Evolutionary conservation across 2,888 invertebrate species (phyloP).

Genomic region (Mythimna vitellina): DNA sequence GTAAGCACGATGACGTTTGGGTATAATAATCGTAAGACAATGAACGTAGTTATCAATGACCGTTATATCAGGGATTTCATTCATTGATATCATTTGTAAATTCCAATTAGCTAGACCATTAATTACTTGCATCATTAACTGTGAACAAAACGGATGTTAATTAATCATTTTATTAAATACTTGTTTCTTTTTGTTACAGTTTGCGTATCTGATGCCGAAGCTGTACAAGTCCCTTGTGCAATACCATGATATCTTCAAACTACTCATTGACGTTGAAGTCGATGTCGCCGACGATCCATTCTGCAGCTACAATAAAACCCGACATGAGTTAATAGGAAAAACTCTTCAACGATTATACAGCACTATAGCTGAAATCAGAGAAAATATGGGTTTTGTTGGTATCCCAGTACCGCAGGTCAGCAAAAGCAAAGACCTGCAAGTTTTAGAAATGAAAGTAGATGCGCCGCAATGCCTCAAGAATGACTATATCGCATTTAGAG

Average conservation of each 20-base stretch:
- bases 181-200: constrained; percentile 87
- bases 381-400: constrained; percentile 82
- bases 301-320: constrained; percentile 83
- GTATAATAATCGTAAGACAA: constrained; percentile 50
- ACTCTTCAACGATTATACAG: constrained; percentile 88
- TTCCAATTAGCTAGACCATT: constrained; percentile 48
- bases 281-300: constrained; percentile 84
- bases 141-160: constrained; percentile 32
- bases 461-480: constrained; percentile 90
- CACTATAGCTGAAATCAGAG: constrained; percentile 89
- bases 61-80: constrained; percentile 50
- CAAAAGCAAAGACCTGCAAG: constrained; percentile 81
- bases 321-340: constrained; percentile 81
- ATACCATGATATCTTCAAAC: constrained; percentile 82
- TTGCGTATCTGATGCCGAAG: constrained; percentile 89
- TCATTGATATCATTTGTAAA: constrained; percentile 54
- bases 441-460: constrained; percentile 83
- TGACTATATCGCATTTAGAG: constrained; percentile 91
- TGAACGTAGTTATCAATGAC: constrained; percentile 52
- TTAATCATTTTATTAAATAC: constrained; percentile 38
- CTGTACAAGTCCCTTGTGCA: constrained; percentile 88
- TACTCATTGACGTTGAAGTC: constrained; percentile 78
- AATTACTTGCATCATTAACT: constrained; percentile 24
- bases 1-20: constrained; percentile 58
- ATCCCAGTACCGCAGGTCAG: constrained; percentile 78